These are phyloP conservation scores for Pangasius mekongensis DNA, from an alignment of 2,797 vertebrate species.

Conservation along the genomic window DNA sequence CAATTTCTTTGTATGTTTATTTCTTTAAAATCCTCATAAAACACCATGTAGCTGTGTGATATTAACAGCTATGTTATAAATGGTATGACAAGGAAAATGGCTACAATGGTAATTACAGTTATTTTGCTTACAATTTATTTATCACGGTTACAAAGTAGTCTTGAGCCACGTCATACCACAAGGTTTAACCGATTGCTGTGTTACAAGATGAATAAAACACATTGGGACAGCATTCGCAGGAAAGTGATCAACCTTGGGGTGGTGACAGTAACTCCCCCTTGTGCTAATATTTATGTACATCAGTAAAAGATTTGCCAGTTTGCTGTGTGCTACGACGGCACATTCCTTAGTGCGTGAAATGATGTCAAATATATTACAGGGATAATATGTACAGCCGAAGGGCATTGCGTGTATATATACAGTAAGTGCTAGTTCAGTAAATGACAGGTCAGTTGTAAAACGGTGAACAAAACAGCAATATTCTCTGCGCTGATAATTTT, in stretches of 20 bases:
- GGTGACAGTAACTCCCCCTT: neutral
- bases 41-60: neutral
- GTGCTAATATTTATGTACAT: no score
- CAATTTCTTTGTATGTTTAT: neutral
- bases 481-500: no score
- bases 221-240: neutral
- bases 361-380: no score
- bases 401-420: no score
- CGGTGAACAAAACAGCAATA: no score
- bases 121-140: neutral
- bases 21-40: neutral
- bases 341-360: no score
- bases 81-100: neutral
- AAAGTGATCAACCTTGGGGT: neutral
- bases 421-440: no score
- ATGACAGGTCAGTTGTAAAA: no score
- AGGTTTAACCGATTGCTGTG: neutral
- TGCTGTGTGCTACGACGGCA: no score
- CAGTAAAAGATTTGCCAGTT: no score
- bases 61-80: neutral
- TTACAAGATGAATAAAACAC: neutral
- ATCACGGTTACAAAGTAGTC: neutral
- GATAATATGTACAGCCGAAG: no score
- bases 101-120: neutral
- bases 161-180: neutral